phyloP scores from a whole-genome alignment of 2,888 invertebrate species.

The Cordilura impudica region DNA sequence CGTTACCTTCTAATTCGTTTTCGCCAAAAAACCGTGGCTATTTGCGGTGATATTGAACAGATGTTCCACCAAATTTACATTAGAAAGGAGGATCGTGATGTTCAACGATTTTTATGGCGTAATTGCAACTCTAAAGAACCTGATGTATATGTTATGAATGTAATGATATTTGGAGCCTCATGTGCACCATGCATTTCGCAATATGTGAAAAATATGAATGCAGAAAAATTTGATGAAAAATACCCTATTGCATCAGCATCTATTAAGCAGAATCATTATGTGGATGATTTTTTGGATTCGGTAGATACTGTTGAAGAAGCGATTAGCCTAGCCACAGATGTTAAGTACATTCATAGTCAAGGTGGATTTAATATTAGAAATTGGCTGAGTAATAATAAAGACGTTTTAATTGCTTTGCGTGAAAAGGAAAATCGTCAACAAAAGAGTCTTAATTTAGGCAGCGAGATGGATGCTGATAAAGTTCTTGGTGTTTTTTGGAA shows the following conservation, averaged over 20 bases:
- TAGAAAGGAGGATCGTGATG: slow-evolving; percentile 29
- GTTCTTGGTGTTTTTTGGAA: too few species aligned
- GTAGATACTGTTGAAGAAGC: too few species aligned
- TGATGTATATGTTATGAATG: slow-evolving; percentile 26
- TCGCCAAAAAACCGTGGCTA: slow-evolving; percentile 38
- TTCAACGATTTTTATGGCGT: slow-evolving; percentile 41
- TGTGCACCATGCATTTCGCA: too few species aligned
- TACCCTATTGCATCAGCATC: slow-evolving; percentile 16
- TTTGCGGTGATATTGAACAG: slow-evolving; percentile 57
- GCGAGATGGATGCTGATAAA: too few species aligned
- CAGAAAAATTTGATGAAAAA: background rate
- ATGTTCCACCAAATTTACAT: slow-evolving; percentile 56
- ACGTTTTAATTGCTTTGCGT: too few species aligned
- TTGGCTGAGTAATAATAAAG: too few species aligned
- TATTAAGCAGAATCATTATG: slow-evolving; percentile 16
- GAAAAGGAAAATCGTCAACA: too few species aligned
- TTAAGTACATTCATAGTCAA: too few species aligned
- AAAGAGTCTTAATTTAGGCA: too few species aligned
- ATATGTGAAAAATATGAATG: background rate
- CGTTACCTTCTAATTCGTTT: slow-evolving; percentile 56
- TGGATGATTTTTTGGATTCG: too few species aligned
- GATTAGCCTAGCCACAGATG: too few species aligned
- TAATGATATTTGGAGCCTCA: slow-evolving; percentile 12
- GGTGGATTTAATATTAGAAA: too few species aligned
- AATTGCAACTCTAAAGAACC: background rate